These are phyloP conservation scores for Cryptosula pallasiana DNA, from an alignment of 2,888 invertebrate genomes.

Conservation along the genomic window DNA sequence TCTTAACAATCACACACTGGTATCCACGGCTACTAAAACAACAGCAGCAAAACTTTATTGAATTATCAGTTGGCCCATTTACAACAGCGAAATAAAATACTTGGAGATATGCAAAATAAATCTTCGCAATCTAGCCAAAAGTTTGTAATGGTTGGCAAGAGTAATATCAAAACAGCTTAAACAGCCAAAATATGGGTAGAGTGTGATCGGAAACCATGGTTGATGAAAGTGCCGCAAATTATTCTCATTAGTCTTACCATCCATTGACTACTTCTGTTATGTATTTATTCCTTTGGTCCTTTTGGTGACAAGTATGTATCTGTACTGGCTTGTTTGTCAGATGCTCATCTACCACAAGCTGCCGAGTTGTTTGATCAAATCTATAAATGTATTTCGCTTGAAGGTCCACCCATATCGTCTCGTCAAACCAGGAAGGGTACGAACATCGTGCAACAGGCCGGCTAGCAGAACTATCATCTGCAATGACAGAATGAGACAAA, in stretches of 20 bases:
- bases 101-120: too few species aligned
- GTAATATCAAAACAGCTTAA: too few species aligned
- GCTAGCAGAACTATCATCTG: too few species aligned
- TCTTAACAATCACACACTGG: background rate
- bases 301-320: background rate
- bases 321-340: background rate
- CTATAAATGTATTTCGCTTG: background rate
- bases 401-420: background rate
- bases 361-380: background rate
- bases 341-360: background rate
- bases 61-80: too few species aligned
- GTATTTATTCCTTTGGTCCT: background rate
- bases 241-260: background rate
- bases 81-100: too few species aligned
- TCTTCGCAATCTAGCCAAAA: too few species aligned
- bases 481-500: too few species aligned
- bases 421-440: background rate
- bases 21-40: conserved; percentile 17
- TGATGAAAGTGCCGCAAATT: background rate
- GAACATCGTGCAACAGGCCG: too few species aligned
- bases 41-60: background rate
- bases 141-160: too few species aligned
- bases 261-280: background rate
- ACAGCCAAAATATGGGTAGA: too few species aligned
- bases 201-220: background rate